Conservation (phyloP, 2,113 vertebrate genomes). For the Rattus rattus region DNA sequence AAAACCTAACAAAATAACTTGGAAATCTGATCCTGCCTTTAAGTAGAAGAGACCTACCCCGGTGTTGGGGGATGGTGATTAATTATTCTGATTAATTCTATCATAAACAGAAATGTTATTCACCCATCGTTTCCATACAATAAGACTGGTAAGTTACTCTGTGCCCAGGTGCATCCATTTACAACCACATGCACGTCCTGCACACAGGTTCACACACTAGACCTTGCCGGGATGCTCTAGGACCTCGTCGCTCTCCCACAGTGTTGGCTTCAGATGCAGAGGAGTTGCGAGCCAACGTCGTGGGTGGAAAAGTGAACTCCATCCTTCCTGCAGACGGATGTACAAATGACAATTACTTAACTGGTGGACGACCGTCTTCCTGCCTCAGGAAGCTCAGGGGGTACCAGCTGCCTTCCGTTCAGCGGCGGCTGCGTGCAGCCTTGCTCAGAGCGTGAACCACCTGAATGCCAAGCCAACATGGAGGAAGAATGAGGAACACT, state of each 20-base stretch:
- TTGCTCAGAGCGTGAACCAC: not conserved
- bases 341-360: not conserved
- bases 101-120: not conserved
- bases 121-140: not conserved
- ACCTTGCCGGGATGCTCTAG: no score
- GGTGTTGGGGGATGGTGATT: not conserved
- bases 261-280: constrained; percentile 6
- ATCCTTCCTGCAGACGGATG: constrained; percentile 67
- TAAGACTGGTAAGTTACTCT: not conserved
- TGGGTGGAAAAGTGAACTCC: constrained; percentile 61
- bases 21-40: not conserved
- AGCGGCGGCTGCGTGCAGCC: not conserved
- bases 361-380: constrained; percentile 34
- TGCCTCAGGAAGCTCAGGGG: constrained; percentile 55
- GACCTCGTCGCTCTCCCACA: not conserved
- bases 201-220: not conserved
- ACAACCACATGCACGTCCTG: not conserved
- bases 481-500: not conserved
- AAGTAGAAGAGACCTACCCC: not conserved
- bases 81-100: not conserved
- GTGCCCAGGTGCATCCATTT: accelerated
- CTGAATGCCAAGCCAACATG: not conserved
- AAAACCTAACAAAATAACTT: not conserved
- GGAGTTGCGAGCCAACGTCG: constrained; percentile 32
- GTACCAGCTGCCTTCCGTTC: not conserved